Percentiles rank a stretch among this genome's conserved stretches.
Conservation (phyloP, 2,888 invertebrate species). For the Baronia brevicornis region DNA sequence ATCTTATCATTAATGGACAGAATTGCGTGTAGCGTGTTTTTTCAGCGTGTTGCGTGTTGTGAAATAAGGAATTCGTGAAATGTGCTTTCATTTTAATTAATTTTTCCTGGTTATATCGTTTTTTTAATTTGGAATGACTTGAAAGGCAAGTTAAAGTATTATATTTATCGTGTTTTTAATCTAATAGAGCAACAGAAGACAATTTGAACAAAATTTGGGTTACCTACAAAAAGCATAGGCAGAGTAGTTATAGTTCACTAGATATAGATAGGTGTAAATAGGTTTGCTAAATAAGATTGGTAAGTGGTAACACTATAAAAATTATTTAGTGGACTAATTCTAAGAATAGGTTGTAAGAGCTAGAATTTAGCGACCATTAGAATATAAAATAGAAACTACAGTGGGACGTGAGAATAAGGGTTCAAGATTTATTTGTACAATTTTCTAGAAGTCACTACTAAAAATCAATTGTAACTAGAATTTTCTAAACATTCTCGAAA, state of each 20-base stretch:
- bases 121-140: no score
- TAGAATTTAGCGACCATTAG: constrained; percentile 31
- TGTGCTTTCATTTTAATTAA: constrained; percentile 8
- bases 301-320: no score
- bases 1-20: constrained; percentile 69
- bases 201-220: no score
- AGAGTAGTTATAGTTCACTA: no score
- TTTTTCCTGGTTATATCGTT: constrained; percentile 12
- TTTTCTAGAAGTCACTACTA: constrained; percentile 44
- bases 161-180: no score
- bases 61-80: constrained; percentile 9
- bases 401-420: constrained; percentile 73
- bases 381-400: constrained; percentile 49
- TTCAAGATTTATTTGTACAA: constrained; percentile 60
- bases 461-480: constrained; percentile 39
- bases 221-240: no score
- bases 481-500: constrained; percentile 38
- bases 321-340: constrained; percentile 12
- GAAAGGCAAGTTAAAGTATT: constrained; percentile 6
- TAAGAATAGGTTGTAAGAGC: constrained; percentile 16
- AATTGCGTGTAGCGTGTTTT: constrained; percentile 68
- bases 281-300: no score
- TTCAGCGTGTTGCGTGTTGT: constrained; percentile 39
- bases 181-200: no score
- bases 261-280: no score